These are phyloP conservation scores for Coregonus suidteri DNA, from an alignment of 2,797 vertebrate genomes.

Conservation along the genomic window DNA sequence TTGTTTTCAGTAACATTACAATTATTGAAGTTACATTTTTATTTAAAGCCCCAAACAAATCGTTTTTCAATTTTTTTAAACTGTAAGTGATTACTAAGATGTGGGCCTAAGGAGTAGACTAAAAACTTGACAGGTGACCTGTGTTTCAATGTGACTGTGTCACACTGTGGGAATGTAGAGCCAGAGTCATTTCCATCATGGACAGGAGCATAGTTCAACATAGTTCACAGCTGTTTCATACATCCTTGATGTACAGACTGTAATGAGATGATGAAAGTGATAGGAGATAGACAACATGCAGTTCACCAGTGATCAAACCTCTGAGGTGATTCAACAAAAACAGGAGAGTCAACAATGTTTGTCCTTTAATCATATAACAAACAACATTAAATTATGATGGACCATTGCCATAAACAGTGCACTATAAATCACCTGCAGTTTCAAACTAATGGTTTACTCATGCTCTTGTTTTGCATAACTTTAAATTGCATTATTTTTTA, in stretches of 20 bases:
- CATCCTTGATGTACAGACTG: neutral
- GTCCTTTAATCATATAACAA: neutral
- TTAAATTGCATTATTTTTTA: neutral
- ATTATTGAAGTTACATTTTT: neutral
- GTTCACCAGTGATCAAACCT: neutral
- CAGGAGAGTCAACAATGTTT: neutral
- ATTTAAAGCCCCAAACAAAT: neutral
- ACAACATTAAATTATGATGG: neutral
- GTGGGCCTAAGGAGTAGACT: neutral
- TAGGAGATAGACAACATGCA: neutral
- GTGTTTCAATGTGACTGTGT: too few relatives aligned
- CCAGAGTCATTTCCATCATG: neutral
- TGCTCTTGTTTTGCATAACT: neutral
- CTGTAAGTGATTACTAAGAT: neutral
- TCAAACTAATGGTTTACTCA: neutral
- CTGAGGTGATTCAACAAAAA: neutral
- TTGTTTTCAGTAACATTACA: neutral
- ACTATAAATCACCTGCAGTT: neutral
- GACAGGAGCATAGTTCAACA: neutral
- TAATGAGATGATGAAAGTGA: neutral
- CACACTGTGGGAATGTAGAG: neutral
- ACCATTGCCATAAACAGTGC: neutral
- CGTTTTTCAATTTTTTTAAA: neutral
- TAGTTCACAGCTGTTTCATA: neutral
- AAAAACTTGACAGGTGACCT: neutral